These are phyloP conservation scores for Paedocypris sp. DNA, from an alignment of 2,113 vertebrate genomes.

Conservation along the genomic window DNA sequence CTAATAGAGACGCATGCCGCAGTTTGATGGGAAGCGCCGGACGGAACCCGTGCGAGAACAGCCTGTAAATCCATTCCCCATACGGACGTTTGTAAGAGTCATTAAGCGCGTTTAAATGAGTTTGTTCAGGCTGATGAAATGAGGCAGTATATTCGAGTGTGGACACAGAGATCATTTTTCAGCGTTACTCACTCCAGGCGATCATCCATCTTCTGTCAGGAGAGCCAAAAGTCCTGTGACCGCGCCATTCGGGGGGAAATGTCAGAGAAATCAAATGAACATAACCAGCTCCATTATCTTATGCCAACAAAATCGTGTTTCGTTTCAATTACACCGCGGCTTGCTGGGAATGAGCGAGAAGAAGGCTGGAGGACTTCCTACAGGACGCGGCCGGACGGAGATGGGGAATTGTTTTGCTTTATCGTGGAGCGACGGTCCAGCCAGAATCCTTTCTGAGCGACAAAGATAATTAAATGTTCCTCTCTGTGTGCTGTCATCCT, in stretches of 20 bases:
- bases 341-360: background rate
- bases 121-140: conserved; percentile 58
- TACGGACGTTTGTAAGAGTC: conserved; percentile 57
- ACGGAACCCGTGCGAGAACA: conserved; percentile 42
- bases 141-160: conserved; percentile 51
- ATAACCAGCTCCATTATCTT: conserved; percentile 34
- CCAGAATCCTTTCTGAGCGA: too few relatives aligned
- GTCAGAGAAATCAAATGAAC: conserved; percentile 32
- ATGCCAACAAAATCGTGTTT: conserved; percentile 23
- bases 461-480: conserved; percentile 8
- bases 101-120: conserved; percentile 63
- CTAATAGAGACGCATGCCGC: conserved; percentile 50
- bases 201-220: conserved; percentile 36
- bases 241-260: conserved; percentile 8
- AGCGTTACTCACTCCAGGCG: conserved; percentile 34
- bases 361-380: background rate
- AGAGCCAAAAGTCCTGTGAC: conserved; percentile 18
- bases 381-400: background rate
- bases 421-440: background rate
- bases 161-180: conserved; percentile 39
- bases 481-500: background rate
- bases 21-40: conserved; percentile 40
- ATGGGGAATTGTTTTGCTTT: background rate
- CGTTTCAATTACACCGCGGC: conserved; percentile 2
- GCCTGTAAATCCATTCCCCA: conserved; percentile 46